Percentiles rank a stretch among this genome's conserved stretches.
phyloP scores from a whole-genome alignment of 1,140 invertebrate species.

The Drosophila chauvacae region DNA sequence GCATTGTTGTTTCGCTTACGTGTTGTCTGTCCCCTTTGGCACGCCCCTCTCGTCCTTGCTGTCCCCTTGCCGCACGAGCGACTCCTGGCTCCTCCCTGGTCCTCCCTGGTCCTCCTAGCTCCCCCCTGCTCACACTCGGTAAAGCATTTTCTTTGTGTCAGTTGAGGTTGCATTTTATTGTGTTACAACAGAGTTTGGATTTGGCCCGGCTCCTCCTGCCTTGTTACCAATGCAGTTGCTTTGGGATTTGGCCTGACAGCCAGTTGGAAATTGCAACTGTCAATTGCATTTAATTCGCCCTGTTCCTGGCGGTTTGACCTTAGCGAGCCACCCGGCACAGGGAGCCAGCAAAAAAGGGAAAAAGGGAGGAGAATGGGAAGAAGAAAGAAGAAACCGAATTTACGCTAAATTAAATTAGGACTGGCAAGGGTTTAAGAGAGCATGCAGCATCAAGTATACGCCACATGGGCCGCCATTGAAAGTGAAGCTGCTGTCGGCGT shows the following conservation, averaged over 20 bases:
- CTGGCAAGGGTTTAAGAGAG: constrained; percentile 31
- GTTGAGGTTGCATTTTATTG: constrained; percentile 82
- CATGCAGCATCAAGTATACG: constrained; percentile 42
- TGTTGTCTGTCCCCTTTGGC: constrained; percentile 68
- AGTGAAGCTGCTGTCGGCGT: constrained; percentile 60
- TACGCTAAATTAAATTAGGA: constrained; percentile 54
- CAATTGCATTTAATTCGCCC: constrained; percentile 81
- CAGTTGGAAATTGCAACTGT: constrained; percentile 81
- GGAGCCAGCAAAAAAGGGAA: not conserved
- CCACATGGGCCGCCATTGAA: constrained; percentile 42
- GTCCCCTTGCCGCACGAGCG: constrained; percentile 46
- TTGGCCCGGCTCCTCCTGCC: constrained; percentile 27
- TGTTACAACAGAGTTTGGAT: constrained; percentile 74
- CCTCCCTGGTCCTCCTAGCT: not conserved
- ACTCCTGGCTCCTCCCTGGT: constrained; percentile 25
- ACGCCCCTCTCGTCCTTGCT: constrained; percentile 42
- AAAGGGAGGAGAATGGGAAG: not conserved
- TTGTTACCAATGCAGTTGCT: constrained; percentile 42
- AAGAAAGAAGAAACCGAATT: constrained; percentile 21
- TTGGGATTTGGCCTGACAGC: constrained; percentile 78
- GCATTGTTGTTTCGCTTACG: constrained; percentile 79
- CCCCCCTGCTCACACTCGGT: constrained; percentile 53
- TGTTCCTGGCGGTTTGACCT: constrained; percentile 68
- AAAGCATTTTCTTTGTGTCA: constrained; percentile 81
- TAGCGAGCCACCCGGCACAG: constrained; percentile 24